phyloP scores from a whole-genome alignment of 2,797 vertebrate species.

The Sebastes glaucus region DNA sequence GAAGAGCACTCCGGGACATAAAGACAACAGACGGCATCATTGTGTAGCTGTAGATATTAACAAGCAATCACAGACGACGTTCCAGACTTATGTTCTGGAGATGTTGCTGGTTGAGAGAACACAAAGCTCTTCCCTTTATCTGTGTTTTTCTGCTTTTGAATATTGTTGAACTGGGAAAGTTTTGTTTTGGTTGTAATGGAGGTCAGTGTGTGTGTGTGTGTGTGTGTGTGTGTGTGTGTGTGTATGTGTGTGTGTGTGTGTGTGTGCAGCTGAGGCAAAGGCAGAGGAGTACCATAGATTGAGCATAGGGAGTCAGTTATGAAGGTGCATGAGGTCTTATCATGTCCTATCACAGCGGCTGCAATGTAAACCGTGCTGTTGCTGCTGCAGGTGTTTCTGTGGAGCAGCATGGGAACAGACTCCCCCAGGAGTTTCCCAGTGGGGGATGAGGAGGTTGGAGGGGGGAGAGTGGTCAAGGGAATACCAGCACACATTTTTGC shows the following conservation, averaged over 20 bases:
- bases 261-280: conserved; percentile 40
- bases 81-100: conserved; percentile 56
- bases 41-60: conserved; percentile 19
- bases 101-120: conserved; percentile 63
- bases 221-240: neutral
- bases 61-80: conserved; percentile 48
- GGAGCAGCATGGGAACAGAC: conserved; percentile 77
- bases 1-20: neutral
- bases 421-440: conserved; percentile 75
- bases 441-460: neutral
- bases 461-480: conserved; percentile 4
- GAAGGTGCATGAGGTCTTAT: conserved; percentile 62
- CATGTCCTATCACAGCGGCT: conserved; percentile 56
- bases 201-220: conserved; percentile 54
- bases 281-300: conserved; percentile 51
- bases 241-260: neutral
- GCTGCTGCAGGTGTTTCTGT: conserved; percentile 78
- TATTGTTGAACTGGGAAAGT: conserved; percentile 79
- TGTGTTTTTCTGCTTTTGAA: conserved; percentile 67
- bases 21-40: neutral
- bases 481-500: conserved; percentile 14
- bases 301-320: conserved; percentile 49
- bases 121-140: conserved; percentile 71
- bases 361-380: conserved; percentile 59
- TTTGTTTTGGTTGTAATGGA: conserved; percentile 80